Evolutionary conservation across 2,113 vertebrate genomes (phyloP).

Genomic region (Malurus alboscapulatus): DNA sequence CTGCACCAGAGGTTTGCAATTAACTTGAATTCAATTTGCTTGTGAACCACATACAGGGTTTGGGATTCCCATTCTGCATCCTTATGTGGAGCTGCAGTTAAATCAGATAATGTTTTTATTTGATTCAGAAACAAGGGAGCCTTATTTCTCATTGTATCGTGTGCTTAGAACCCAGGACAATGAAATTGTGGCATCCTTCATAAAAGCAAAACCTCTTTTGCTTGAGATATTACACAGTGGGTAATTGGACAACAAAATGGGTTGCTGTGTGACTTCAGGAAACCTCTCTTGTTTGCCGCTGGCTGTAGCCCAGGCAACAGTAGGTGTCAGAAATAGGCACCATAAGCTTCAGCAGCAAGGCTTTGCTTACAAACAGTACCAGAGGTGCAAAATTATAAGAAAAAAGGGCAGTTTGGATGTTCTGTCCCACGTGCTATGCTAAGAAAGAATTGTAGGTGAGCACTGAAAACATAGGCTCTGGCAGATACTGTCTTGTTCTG

Average conservation of each 20-base stretch:
- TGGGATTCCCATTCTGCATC: neutral
- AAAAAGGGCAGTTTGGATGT: neutral
- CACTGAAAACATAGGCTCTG: neutral
- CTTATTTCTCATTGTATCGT: neutral
- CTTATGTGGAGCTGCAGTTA: neutral
- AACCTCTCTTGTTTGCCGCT: neutral
- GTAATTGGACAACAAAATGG: neutral
- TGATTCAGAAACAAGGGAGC: neutral
- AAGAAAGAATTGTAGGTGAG: neutral
- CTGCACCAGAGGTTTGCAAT: neutral
- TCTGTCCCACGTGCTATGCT: neutral
- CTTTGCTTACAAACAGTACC: neutral
- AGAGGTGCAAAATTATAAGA: neutral
- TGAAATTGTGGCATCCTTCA: neutral
- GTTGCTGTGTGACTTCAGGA: neutral
- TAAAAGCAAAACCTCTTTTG: neutral
- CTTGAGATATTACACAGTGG: neutral
- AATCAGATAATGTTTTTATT: neutral
- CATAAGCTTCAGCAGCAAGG: fast-evolving
- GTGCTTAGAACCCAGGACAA: neutral
- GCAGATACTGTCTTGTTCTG: neutral
- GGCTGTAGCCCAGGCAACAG: neutral
- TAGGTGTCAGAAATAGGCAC: neutral
- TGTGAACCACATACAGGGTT: neutral
- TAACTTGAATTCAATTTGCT: neutral